phyloP scores from a whole-genome alignment of 2,888 invertebrate genomes.

The Cybosia mesomella region DNA sequence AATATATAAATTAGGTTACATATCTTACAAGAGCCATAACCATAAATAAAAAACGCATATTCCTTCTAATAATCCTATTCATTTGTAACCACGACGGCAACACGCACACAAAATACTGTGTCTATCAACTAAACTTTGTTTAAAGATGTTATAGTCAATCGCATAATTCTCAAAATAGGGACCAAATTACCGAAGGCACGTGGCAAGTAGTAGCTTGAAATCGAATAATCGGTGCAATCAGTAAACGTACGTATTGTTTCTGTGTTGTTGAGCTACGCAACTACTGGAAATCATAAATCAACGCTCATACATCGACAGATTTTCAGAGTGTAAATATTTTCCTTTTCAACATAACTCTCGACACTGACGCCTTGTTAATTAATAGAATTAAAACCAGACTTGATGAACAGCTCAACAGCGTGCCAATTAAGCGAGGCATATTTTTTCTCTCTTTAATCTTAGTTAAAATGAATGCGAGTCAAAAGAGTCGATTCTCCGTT shows the following conservation, averaged over 20 bases:
- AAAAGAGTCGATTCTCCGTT: slow-evolving; percentile 21
- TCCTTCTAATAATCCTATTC: too few species aligned
- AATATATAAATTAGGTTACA: too few species aligned
- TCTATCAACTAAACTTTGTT: too few species aligned
- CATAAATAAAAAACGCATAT: too few species aligned
- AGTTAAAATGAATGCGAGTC: slow-evolving; percentile 30
- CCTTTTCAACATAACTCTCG: slow-evolving; percentile 69
- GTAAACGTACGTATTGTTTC: slow-evolving; percentile 61
- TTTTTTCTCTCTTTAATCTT: slow-evolving; percentile 45
- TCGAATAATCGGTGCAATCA: slow-evolving; percentile 66
- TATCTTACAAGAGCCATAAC: too few species aligned
- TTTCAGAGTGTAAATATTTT: slow-evolving; percentile 71
- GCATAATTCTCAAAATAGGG: too few species aligned
- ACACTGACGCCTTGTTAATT: slow-evolving; percentile 72
- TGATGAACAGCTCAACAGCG: slow-evolving; percentile 65
- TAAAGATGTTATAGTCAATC: too few species aligned
- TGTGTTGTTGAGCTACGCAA: slow-evolving; percentile 66
- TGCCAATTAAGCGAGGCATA: slow-evolving; percentile 58
- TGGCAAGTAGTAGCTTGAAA: slow-evolving; percentile 16
- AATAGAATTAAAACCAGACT: slow-evolving; percentile 72
- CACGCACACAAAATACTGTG: too few species aligned
- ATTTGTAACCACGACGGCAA: too few species aligned
- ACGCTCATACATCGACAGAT: slow-evolving; percentile 77
- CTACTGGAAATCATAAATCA: slow-evolving; percentile 85
- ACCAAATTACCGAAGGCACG: not conserved